Evolutionary conservation across 2,113 vertebrate species (phyloP), one percentile per base, ranked within the genome.

Genomic region (Cyprinodon variegatus): DNA sequence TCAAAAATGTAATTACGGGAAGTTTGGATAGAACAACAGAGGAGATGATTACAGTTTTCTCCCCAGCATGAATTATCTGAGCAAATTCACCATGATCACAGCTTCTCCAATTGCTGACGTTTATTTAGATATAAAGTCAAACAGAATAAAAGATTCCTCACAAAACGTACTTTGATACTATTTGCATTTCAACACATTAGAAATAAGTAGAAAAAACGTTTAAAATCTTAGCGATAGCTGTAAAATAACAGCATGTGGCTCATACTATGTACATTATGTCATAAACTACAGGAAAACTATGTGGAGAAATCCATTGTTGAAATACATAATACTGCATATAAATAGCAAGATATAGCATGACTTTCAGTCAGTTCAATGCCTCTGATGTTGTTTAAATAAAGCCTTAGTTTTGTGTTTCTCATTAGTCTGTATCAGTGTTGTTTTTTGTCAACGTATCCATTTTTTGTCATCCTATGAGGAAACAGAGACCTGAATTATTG

Each of bases 401-500:
- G 53, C 40, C 66, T 66, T 14, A 12, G n/a, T 59, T 53, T 22
- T 45, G 36, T 29, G 2, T 43, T 1, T 77, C 29, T 72, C 38
- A 40, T 62, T 5, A 9, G 22, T 46, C 50, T 40, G 68, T 45
- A 8, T 53, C 53, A 39, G 43, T 14, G 39, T 3, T 36, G 61
- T 83, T 81, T 77, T 17, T 40, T 61, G 81, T 81, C 76, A 79
- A 60, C 77, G 20, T 75, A 70, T 76, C 63, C n/a, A 50, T 77
- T 88, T 82, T 85, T 86, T 85, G 78, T 85, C 79, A 81, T 60
- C 5, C 50, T 62, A 50, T 69, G 79, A 65, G 65, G 61, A 68
- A 40, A 65, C 36, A 74, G 61, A 62, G 29, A 59, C 70, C 48
- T 88, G 75, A 83, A 83, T 86, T 85, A 86, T 86, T 81, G 82